phyloP scores from a whole-genome alignment of 2,797 vertebrate species.

The Chiropotes sagulatus region DNA sequence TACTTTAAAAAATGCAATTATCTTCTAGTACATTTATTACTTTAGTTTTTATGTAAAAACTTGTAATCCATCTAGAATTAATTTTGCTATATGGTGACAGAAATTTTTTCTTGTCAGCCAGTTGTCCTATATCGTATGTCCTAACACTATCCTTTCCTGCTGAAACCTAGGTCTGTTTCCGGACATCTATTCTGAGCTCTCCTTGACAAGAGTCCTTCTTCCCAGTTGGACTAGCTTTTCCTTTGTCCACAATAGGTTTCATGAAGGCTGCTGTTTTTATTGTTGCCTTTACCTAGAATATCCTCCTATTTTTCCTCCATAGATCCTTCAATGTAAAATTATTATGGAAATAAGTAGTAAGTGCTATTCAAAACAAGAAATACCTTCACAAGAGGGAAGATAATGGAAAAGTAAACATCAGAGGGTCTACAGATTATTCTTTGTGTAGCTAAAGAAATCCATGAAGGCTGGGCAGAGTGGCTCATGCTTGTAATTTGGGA shows the following conservation, averaged over 20 bases:
- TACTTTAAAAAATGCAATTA: not conserved
- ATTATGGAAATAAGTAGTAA: constrained; percentile 23
- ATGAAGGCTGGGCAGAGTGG: not conserved
- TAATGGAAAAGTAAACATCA: not conserved
- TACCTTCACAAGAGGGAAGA: constrained; percentile 6
- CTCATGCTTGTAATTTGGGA: not conserved
- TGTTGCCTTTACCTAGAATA: not conserved
- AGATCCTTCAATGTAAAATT: constrained; percentile 35
- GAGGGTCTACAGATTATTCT: constrained; percentile 35
- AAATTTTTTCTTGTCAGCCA: not conserved
- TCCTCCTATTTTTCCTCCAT: not conserved
- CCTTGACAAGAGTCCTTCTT: constrained; percentile 7
- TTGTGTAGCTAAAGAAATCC: not conserved
- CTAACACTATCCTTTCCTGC: not conserved
- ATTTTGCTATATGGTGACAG: not conserved
- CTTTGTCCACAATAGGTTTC: not conserved
- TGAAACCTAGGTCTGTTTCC: not conserved
- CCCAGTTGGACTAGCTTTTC: not conserved
- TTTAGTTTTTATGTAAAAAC: constrained; percentile 41
- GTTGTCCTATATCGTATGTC: not conserved
- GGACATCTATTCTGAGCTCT: not conserved
- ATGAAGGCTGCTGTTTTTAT: constrained; percentile 4
- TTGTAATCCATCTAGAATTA: constrained; percentile 28
- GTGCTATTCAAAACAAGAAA: constrained; percentile 52
- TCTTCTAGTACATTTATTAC: not conserved